Conservation (phyloP, 2,797 vertebrate species). For the Rhinella marina region DNA sequence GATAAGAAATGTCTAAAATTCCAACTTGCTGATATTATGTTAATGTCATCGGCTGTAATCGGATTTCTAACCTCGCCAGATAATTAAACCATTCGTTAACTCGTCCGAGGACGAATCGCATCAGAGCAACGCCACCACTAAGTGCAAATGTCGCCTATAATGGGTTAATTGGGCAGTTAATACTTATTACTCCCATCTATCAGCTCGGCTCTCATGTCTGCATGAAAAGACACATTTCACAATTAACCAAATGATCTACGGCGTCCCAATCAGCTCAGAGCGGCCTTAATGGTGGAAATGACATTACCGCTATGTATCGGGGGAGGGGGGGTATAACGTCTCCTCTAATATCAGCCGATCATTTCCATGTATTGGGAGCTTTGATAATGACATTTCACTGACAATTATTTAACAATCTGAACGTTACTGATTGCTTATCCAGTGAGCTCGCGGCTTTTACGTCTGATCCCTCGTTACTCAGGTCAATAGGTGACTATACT, state of each 20-base stretch:
- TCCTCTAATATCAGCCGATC: too few relatives aligned
- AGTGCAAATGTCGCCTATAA: slow-evolving; percentile 12
- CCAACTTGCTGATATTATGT: background rate
- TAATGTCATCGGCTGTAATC: background rate
- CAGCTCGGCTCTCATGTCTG: slow-evolving; percentile 10
- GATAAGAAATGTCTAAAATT: background rate
- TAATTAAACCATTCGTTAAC: background rate
- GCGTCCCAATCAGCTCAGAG: slow-evolving; percentile 1
- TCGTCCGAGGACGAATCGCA: background rate
- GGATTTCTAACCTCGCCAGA: background rate
- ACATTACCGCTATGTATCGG: slow-evolving; percentile 5
- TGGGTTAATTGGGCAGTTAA: slow-evolving; percentile 27
- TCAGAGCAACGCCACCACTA: background rate
- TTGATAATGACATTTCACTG: too few relatives aligned
- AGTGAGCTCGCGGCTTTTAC: background rate
- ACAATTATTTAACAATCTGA: background rate
- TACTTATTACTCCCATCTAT: slow-evolving; percentile 18
- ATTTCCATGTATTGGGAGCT: too few relatives aligned
- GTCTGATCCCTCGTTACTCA: background rate
- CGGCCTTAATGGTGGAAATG: slow-evolving; percentile 14
- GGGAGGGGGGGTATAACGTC: too few relatives aligned
- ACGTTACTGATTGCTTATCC: background rate
- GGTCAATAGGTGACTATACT: slow-evolving; percentile 31
- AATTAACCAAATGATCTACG: slow-evolving; percentile 29
- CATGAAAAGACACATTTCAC: slow-evolving; percentile 21